phyloP scores from a whole-genome alignment of 2,113 vertebrate species.

The Dryoscopus gambensis region DNA sequence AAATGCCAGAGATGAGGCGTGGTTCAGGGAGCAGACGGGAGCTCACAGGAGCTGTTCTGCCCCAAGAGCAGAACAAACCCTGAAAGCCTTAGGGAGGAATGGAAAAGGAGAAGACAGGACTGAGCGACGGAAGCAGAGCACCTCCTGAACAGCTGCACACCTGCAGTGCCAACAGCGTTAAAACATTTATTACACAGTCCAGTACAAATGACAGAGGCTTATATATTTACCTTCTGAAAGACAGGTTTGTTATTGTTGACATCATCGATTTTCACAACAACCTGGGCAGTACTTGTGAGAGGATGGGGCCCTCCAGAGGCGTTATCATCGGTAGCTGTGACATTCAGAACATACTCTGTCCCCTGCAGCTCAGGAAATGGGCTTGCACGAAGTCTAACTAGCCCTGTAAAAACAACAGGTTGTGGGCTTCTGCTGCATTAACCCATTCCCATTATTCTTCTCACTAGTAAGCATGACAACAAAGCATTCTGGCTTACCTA shows the following conservation, averaged over 20 bases:
- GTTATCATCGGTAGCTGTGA: constrained; percentile 86
- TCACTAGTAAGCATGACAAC: not conserved
- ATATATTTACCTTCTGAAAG: constrained; percentile 80
- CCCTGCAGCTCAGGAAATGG: constrained; percentile 82
- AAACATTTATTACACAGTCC: not conserved
- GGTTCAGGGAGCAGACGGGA: not conserved
- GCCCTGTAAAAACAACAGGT: constrained; percentile 65
- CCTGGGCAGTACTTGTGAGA: constrained; percentile 78
- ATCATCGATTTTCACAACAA: constrained; percentile 83
- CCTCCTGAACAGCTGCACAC: not conserved
- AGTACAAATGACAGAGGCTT: not conserved
- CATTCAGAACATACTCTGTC: constrained; percentile 81
- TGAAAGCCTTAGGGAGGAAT: not conserved
- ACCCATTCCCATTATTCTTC: not conserved
- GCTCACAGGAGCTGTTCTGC: not conserved
- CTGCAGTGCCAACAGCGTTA: not conserved
- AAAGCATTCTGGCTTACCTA: not conserved
- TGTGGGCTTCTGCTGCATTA: not conserved
- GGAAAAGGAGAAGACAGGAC: not conserved
- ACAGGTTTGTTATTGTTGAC: constrained; percentile 90
- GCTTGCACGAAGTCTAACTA: constrained; percentile 83
- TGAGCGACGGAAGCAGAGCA: not conserved
- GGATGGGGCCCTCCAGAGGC: constrained; percentile 79
- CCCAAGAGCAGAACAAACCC: not conserved
- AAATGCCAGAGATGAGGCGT: not conserved